Conservation (phyloP, 2,888 invertebrate genomes). For the Operophtera brumata region DNA sequence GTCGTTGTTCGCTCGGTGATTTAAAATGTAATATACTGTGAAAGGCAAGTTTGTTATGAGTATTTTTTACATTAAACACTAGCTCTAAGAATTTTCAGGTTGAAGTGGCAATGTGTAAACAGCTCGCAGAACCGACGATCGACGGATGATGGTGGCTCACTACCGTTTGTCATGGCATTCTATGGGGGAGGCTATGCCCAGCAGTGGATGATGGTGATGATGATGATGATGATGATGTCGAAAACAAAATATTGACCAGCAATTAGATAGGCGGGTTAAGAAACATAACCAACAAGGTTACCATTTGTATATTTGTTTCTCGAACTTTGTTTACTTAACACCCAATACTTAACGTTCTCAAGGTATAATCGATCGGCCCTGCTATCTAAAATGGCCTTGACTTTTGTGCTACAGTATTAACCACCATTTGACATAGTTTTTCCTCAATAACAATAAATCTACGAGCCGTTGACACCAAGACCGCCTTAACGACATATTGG, state of each 20-base stretch:
- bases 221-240: no score
- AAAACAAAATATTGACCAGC: no score
- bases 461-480: slow-evolving; percentile 12
- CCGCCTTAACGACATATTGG: slow-evolving; percentile 14
- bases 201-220: no score
- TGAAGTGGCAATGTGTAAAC: no score
- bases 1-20: slow-evolving; percentile 40
- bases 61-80: neutral
- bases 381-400: slow-evolving; percentile 5
- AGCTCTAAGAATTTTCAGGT: no score
- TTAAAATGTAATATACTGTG: slow-evolving; percentile 34
- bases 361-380: slow-evolving; percentile 13
- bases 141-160: no score
- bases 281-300: no score
- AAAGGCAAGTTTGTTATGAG: slow-evolving; percentile 23
- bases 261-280: no score
- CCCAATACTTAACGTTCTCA: neutral
- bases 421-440: neutral
- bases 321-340: neutral
- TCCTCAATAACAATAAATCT: slow-evolving; percentile 10
- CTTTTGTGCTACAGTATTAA: neutral
- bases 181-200: no score
- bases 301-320: slow-evolving; percentile 1
- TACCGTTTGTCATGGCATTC: no score
- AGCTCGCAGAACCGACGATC: no score